Evolutionary conservation across 37 sponge, comb jelly and placozoan species (phyloP).

Genomic region (Haliclona indistincta): DNA sequence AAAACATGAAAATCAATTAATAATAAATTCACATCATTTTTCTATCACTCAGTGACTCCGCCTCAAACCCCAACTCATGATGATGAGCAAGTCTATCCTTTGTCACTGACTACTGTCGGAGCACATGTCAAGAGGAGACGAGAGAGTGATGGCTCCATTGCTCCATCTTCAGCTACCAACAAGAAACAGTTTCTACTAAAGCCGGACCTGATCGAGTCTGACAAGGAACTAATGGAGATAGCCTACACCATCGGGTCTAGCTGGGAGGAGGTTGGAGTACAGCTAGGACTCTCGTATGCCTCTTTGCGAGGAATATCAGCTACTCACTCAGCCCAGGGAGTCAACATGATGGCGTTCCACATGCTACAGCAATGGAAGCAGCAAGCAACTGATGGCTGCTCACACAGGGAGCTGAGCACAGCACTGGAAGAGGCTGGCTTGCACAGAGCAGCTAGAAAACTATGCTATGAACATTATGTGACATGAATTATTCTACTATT

Average conservation of each 20-base stretch:
- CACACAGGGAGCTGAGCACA: not conserved
- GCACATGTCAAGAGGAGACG: not conserved
- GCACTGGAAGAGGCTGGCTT: constrained; percentile 46
- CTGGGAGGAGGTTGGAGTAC: constrained; percentile 43
- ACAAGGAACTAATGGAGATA: constrained; percentile 16
- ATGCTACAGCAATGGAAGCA: constrained; percentile 72
- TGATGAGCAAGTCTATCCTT: not conserved
- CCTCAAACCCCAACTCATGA: not conserved
- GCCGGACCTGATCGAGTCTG: not conserved
- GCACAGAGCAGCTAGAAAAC: constrained; percentile 1
- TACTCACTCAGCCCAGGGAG: too few relatives aligned
- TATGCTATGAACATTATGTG: constrained; percentile 28
- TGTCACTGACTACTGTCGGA: not conserved
- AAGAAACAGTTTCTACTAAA: not conserved
- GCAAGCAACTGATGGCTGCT: constrained; percentile 23
- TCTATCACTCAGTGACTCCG: not conserved
- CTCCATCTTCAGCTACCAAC: not conserved
- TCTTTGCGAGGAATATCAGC: constrained; percentile 24
- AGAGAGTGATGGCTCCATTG: not conserved
- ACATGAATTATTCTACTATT: too few relatives aligned
- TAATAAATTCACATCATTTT: too few relatives aligned
- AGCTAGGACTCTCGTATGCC: constrained; percentile 30
- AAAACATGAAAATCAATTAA: too few relatives aligned
- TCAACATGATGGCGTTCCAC: constrained; percentile 41
- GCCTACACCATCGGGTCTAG: constrained; percentile 15